Evolutionary conservation across 2,797 vertebrate species (phyloP).

Genomic region (Carduelis carduelis): DNA sequence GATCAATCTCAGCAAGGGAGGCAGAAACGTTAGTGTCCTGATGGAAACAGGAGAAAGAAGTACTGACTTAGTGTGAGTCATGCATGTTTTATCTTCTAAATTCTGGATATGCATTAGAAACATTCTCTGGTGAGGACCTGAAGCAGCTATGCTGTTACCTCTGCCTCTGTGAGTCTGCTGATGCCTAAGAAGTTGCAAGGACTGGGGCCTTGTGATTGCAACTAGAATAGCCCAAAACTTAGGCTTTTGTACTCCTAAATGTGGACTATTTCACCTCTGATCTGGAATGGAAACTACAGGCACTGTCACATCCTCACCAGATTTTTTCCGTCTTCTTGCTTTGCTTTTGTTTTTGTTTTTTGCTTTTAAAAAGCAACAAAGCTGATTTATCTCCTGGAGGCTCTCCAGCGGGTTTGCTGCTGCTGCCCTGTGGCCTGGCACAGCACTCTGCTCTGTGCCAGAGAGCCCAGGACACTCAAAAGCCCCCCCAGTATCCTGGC

Average conservation of each 20-base stretch:
- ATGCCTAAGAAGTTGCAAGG: background rate
- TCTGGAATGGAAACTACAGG: background rate
- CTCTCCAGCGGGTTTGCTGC: background rate
- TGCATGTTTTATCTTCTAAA: background rate
- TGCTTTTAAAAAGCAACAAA: background rate
- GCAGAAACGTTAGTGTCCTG: background rate
- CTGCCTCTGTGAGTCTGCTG: background rate
- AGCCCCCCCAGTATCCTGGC: background rate
- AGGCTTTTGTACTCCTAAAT: background rate
- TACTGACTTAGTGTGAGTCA: background rate
- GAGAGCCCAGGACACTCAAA: background rate
- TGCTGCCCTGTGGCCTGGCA: fast-evolving
- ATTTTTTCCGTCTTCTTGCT: background rate
- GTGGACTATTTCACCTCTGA: background rate
- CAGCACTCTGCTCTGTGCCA: fast-evolving
- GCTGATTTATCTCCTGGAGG: background rate
- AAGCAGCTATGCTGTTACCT: background rate
- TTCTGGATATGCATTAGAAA: background rate
- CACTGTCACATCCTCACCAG: fast-evolving
- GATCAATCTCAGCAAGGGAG: background rate
- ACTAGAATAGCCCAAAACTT: background rate
- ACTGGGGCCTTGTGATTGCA: background rate
- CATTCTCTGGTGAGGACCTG: background rate
- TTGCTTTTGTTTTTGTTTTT: background rate
- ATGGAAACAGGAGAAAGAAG: background rate